Percentiles rank a stretch among this genome's conserved stretches.
Evolutionary conservation across 2,888 invertebrate genomes (phyloP).

Genomic region (Cerastoderma edule): DNA sequence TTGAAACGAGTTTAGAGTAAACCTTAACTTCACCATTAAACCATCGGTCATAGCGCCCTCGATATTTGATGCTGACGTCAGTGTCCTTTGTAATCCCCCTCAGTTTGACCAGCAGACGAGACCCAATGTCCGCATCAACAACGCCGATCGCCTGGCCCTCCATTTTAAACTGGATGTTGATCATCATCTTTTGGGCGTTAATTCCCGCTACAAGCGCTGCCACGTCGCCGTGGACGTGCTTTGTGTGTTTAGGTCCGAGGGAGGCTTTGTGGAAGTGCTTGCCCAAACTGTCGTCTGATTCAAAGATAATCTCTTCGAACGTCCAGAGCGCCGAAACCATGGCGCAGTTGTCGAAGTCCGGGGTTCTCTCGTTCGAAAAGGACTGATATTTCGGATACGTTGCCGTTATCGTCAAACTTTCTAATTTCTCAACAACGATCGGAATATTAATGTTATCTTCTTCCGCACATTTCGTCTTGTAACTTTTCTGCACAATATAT

Average conservation of each 20-base stretch:
- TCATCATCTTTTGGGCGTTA: slow-evolving; percentile 21
- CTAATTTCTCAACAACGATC: slow-evolving; percentile 50
- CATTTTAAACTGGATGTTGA: slow-evolving; percentile 27
- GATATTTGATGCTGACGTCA: slow-evolving; percentile 21
- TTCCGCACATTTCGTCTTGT: slow-evolving; percentile 66
- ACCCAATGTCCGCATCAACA: slow-evolving; percentile 40
- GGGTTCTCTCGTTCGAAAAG: slow-evolving; percentile 56
- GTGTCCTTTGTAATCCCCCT: slow-evolving; percentile 11
- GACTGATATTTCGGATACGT: slow-evolving; percentile 63
- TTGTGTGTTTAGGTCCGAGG: slow-evolving; percentile 27
- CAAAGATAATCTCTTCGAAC: slow-evolving; percentile 42
- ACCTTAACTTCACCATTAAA: not conserved
- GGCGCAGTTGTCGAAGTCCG: slow-evolving; percentile 56
- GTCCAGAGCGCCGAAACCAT: slow-evolving; percentile 56
- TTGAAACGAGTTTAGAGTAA: not conserved
- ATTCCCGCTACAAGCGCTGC: slow-evolving; percentile 28
- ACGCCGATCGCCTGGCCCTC: slow-evolving; percentile 28
- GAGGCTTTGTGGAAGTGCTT: slow-evolving; percentile 26
- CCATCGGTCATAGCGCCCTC: slow-evolving; percentile 20
- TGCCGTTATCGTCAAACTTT: slow-evolving; percentile 57
- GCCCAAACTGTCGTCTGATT: slow-evolving; percentile 16
- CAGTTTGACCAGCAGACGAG: slow-evolving; percentile 19
- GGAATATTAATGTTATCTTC: slow-evolving; percentile 73
- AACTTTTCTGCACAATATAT: slow-evolving; percentile 54
- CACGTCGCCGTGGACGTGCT: slow-evolving; percentile 34